Evolutionary conservation across 2,113 vertebrate species (phyloP).

Genomic region (Scartelaos histophorus): DNA sequence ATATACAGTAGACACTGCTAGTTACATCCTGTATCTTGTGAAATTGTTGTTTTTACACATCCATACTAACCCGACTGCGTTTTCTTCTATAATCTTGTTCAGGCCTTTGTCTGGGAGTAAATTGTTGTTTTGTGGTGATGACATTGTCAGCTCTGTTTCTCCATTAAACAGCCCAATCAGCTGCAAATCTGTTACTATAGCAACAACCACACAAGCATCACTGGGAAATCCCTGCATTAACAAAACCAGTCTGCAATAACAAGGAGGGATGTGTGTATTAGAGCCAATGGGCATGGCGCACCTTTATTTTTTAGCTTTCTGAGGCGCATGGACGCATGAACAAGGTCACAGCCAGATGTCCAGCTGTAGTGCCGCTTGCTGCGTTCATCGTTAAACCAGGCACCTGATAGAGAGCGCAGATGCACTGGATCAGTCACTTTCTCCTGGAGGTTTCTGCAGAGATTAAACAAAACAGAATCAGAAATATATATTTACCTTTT

Average conservation of each 20-base stretch:
- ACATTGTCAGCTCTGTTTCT: constrained; percentile 25
- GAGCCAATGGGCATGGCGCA: constrained; percentile 46
- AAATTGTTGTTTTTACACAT: background rate
- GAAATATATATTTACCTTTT: background rate
- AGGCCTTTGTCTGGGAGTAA: constrained; percentile 16
- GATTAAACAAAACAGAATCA: constrained; percentile 8
- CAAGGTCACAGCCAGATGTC: constrained; percentile 80
- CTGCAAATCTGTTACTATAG: constrained; percentile 53
- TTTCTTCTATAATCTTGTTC: constrained; percentile 28
- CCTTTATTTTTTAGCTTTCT: constrained; percentile 81
- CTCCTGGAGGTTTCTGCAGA: constrained; percentile 80
- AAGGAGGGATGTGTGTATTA: background rate
- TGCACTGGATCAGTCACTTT: constrained; percentile 74
- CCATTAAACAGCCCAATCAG: constrained; percentile 61
- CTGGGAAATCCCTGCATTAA: constrained; percentile 22
- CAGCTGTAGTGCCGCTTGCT: constrained; percentile 78
- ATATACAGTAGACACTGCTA: background rate
- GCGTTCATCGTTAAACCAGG: constrained; percentile 87
- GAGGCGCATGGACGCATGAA: constrained; percentile 86
- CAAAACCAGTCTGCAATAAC: background rate
- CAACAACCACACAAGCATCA: constrained; percentile 42
- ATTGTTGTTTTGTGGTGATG: constrained; percentile 8
- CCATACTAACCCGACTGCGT: constrained; percentile 29
- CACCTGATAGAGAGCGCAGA: constrained; percentile 82
- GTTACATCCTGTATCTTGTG: background rate